Evolutionary conservation across 2,888 invertebrate genomes (phyloP).

Genomic region (Caenorhabditis virilis): DNA sequence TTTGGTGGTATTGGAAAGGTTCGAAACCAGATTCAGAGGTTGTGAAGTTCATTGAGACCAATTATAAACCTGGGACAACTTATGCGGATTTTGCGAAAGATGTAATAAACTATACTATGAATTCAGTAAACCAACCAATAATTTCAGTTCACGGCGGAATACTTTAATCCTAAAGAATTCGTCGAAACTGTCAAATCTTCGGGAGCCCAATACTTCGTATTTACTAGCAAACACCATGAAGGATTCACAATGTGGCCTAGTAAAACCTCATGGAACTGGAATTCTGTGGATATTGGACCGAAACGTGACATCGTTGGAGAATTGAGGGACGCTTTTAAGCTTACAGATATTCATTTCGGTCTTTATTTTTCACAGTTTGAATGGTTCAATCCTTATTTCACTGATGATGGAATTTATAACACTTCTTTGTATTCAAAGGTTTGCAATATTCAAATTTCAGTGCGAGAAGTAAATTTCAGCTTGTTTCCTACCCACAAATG

Average conservation of each 20-base stretch:
- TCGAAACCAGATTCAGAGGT: conserved; percentile 52
- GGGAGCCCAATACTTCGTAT: conserved; percentile 78
- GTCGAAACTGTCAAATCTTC: conserved; percentile 81
- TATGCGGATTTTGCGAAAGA: conserved; percentile 85
- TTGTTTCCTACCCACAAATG: conserved; percentile 65
- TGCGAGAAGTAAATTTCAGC: conserved; percentile 69
- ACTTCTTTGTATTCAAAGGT: conserved; percentile 54
- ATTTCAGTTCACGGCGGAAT: conserved; percentile 82
- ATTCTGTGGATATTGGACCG: conserved; percentile 71
- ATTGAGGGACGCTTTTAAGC: conserved; percentile 42
- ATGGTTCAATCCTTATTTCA: conserved; percentile 67
- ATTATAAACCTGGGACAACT: conserved; percentile 83
- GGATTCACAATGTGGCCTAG: conserved; percentile 72
- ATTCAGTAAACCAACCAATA: neutral
- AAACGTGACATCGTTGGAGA: conserved; percentile 71
- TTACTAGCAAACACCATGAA: conserved; percentile 72
- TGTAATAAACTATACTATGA: conserved; percentile 24
- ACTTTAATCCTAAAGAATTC: conserved; percentile 85
- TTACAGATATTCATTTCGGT: conserved; percentile 64
- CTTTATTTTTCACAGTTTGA: conserved; percentile 68
- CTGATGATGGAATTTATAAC: conserved; percentile 50
- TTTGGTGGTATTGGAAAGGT: conserved; percentile 67
- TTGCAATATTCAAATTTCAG: neutral
- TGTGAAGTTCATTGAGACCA: conserved; percentile 78
- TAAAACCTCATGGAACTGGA: conserved; percentile 72